Percentiles rank a stretch among this genome's conserved stretches.
phyloP scores from a whole-genome alignment of 2,113 vertebrate genomes.

The Sturnus vulgaris region DNA sequence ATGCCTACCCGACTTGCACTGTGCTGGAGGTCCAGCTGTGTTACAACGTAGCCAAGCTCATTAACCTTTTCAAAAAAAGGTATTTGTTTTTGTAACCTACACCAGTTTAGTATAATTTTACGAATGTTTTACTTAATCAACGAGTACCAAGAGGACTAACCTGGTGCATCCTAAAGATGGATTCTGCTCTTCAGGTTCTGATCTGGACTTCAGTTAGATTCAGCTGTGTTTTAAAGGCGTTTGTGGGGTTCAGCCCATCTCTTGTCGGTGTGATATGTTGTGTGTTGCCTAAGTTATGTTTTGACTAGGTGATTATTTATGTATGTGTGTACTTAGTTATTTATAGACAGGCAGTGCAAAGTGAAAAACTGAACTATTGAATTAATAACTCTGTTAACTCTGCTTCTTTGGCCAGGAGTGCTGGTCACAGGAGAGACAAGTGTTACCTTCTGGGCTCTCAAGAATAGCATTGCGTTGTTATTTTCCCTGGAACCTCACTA shows the following conservation, averaged over 20 bases:
- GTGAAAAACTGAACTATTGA: background rate
- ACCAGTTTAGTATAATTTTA: background rate
- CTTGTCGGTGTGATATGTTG: background rate
- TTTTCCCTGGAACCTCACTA: background rate
- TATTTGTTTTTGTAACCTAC: constrained; percentile 24
- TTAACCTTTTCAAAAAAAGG: constrained; percentile 83
- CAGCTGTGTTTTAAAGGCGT: background rate
- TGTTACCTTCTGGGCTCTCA: background rate
- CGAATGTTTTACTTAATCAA: background rate
- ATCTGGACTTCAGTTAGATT: background rate
- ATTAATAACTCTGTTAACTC: background rate
- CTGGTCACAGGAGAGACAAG: background rate
- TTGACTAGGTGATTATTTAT: background rate
- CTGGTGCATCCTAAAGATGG: background rate
- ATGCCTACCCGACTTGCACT: constrained; percentile 84
- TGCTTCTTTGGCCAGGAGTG: background rate
- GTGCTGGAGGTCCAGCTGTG: constrained; percentile 83
- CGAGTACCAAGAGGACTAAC: background rate
- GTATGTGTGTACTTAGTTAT: background rate
- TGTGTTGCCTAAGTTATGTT: background rate
- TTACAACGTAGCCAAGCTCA: constrained; percentile 84
- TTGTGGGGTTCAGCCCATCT: background rate
- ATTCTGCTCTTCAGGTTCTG: background rate
- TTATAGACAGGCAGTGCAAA: background rate
- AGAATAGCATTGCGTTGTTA: background rate